A percentile compares a stretch with the other conserved stretches of the same genome.
Conservation (phyloP, 1,140 invertebrate species). For the Dinothrombium tinctorium region DNA sequence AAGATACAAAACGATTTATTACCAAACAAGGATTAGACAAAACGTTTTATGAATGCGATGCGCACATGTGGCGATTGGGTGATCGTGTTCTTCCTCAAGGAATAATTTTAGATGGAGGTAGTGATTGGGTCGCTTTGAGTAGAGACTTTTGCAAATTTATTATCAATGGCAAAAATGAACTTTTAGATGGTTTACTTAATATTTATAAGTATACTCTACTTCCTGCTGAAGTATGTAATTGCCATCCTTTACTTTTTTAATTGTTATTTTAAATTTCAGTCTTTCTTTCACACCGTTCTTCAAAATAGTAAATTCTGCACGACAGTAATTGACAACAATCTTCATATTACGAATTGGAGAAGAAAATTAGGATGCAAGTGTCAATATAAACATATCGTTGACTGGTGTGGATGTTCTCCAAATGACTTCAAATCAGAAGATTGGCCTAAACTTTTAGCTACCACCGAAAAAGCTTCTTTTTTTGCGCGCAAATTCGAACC, state of each 20-base stretch:
- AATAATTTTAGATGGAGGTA: constrained; percentile 72
- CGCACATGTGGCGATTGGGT: constrained; percentile 86
- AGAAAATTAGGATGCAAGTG: constrained; percentile 89
- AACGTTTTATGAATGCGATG: constrained; percentile 90
- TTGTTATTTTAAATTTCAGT: constrained; percentile 26
- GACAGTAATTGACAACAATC: constrained; percentile 80
- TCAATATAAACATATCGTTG: constrained; percentile 89
- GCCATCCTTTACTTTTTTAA: constrained; percentile 2
- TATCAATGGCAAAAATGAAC: constrained; percentile 28
- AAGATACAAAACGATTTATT: constrained; percentile 78
- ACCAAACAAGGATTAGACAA: constrained; percentile 90
- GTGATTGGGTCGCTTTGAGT: constrained; percentile 86
- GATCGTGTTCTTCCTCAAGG: constrained; percentile 53
- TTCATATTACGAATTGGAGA: constrained; percentile 96
- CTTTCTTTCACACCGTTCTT: constrained; percentile 86
- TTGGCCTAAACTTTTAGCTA: constrained; percentile 46
- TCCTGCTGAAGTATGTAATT: constrained; percentile 46
- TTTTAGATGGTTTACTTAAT: constrained; percentile 44
- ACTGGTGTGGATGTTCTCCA: constrained; percentile 98
- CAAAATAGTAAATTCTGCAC: constrained; percentile 77
- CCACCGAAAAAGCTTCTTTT: constrained; percentile 51
- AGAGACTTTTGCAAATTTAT: constrained; percentile 69
- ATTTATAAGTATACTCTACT: constrained; percentile 70
- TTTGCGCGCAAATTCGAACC: constrained; percentile 93
- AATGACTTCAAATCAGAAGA: constrained; percentile 77